Evolutionary conservation across 1,140 invertebrate genomes (phyloP), one percentile per base, ranked within the genome.

Genomic region (Armadillidium nasatum): DNA sequence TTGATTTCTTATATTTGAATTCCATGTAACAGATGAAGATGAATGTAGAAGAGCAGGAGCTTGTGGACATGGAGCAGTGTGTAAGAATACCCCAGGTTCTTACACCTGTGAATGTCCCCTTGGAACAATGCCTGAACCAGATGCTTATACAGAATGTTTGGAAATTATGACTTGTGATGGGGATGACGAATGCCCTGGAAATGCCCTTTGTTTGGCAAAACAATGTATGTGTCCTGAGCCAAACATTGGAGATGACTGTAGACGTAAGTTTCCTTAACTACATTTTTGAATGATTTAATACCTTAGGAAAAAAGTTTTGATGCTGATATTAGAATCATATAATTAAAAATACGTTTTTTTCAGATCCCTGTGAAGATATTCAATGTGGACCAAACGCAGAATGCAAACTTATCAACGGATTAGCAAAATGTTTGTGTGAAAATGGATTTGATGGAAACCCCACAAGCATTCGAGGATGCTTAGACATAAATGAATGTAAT

Each of bases 181-280:
- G 6, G 89, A 93, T 80, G 87, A 88, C 68, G 91, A 95, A 77
- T 96, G 94, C 84, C 93, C 93, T 23, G 93, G 93, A 81, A 95
- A 95, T 86, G 89, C 93, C n/a, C 87, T 94, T 80, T 96, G 94
- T 82, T 82, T 85, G 4, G 79, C 81, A 45, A 89, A 90, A 76
- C 88, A 91, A 80, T 96, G 94, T 83, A 84, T 94, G 21, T 96
- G 94, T 84, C 94, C 93, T 4, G 92, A 94, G 82, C 94, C 94
- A 0, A 95, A 95, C 83, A 87, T 94, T 82, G 94, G 94, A 82
- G 93, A 94, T 79, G 93, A 95, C 83, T 96, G 94, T 81, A 89
- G 93, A 87, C 93, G 92, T 94, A 88, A 90, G 91, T 89, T 71
- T 50, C 45, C 43, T 44, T n/a, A n/a, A n/a, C n/a, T n/a, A n/a